Base-by-base conservation (phyloP, 2,113 vertebrate genomes). In the Microtus richardsoni region DNA sequence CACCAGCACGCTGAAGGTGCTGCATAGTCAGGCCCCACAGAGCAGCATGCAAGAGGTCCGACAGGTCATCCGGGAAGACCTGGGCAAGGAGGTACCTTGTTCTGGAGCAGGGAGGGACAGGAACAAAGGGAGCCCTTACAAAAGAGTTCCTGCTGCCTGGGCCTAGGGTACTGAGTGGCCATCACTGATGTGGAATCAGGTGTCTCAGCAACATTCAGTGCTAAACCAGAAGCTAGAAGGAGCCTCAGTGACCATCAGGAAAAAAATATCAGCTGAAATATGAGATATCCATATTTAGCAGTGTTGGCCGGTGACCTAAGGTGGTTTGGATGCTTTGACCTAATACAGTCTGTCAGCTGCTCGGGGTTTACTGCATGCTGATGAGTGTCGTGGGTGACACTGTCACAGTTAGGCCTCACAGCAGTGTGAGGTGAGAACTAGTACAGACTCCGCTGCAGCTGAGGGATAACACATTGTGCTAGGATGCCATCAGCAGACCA, bases 41-140 rank as follows among this genome's bases (percentile, higher is more conserved):
- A 99, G 99, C 98, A 99, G 98, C 97, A 98, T 99, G 98, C 97
- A 99, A 41, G 99, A 99, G 96, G 98, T 99, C 92, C 98, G 98
- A 94, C 99, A 99, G 98, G 99, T 99, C 97, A 99, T 99, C 97
- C 98, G 98, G 0, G 99, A 99, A 95, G 99, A 99, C 95, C 98
- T 99, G 49, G 99, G 99, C 89, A 99, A 99, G 96, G 99, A 99
- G 99, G 99, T 99, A 97, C 3, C 21, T 83, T 58, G 10, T 66
- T 58, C 73, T 64, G 36, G 95, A 90, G 58, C 6, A 28, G 74
- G 3, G 30, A 2, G 9, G 88, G 54, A 5, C 10, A 49, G 28
- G 49, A 87, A 21, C 4, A 39, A 71, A 88, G 2, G 1, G 0
- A 58, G 24, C 71, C 95, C 80, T 66, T 12, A 75, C 24, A 60